Conservation (phyloP, 2,797 vertebrate species). For the Premnoplex brunnescens region DNA sequence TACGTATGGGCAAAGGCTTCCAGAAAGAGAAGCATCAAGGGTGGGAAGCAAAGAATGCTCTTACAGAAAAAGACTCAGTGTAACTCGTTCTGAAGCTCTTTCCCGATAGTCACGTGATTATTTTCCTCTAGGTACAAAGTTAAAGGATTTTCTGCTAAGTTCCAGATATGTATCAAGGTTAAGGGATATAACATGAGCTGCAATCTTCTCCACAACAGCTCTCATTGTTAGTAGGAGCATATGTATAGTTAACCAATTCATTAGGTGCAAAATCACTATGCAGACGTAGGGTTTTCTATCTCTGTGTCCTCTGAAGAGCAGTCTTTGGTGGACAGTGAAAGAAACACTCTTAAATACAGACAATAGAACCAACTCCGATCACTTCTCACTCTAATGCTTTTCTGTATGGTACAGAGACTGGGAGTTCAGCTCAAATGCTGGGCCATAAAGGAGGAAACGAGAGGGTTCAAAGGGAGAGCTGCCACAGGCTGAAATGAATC, state of each 20-base stretch:
- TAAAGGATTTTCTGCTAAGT: slow-evolving; percentile 28
- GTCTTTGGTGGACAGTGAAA: neutral
- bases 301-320: neutral
- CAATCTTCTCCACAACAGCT: neutral
- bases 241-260: neutral
- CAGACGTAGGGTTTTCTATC: neutral
- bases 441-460: neutral
- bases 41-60: neutral
- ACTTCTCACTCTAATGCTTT: neutral
- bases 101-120: neutral
- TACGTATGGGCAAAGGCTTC: neutral
- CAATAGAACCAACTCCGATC: neutral
- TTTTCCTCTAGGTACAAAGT: neutral
- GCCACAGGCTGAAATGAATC: neutral
- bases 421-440: neutral
- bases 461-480: neutral
- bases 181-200: neutral
- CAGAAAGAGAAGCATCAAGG: neutral
- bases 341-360: neutral
- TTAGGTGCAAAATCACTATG: neutral
- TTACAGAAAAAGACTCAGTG: neutral
- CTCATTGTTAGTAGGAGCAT: neutral
- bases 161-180: neutral
- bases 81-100: slow-evolving; percentile 15
- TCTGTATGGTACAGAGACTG: neutral